phyloP scores from a whole-genome alignment of 2,888 invertebrate genomes.

The Callyntrura sp. region DNA sequence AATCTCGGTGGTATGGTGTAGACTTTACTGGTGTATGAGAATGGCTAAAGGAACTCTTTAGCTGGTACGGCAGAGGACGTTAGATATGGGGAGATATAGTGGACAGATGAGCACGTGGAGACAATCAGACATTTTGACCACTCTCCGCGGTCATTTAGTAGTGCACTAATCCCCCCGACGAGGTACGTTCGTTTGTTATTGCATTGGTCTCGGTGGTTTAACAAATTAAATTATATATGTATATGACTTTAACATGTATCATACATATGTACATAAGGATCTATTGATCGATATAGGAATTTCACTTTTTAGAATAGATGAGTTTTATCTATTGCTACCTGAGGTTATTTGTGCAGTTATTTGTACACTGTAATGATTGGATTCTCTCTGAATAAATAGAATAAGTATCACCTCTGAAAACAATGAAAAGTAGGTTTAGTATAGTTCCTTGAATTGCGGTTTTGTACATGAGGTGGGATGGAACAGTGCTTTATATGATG shows the following conservation, averaged over 20 bases:
- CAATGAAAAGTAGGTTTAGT: not conserved
- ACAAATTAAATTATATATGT: slow-evolving; percentile 63
- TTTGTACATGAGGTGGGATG: not conserved
- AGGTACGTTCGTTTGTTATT: slow-evolving; percentile 73
- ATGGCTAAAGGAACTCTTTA: slow-evolving; percentile 58
- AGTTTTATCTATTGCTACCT: too few species aligned
- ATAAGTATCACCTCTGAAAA: not conserved
- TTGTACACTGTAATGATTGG: not conserved
- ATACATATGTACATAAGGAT: slow-evolving; percentile 2
- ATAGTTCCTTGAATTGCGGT: not conserved
- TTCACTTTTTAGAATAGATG: too few species aligned
- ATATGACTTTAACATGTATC: slow-evolving; percentile 46
- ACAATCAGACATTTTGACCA: slow-evolving; percentile 84
- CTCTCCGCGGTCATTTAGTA: slow-evolving; percentile 85
- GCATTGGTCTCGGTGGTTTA: slow-evolving; percentile 73
- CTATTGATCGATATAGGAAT: not conserved
- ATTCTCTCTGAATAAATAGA: slow-evolving; percentile 1
- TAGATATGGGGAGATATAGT: slow-evolving; percentile 83
- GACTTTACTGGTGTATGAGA: slow-evolving; percentile 71
- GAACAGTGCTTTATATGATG: too few species aligned
- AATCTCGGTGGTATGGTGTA: slow-evolving; percentile 47
- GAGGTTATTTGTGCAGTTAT: too few species aligned
- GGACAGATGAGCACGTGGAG: slow-evolving; percentile 84
- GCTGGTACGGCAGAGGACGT: slow-evolving; percentile 72
- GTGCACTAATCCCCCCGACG: slow-evolving; percentile 84